Conservation (phyloP, 2,888 invertebrate species). For the Orchestes rusci region DNA sequence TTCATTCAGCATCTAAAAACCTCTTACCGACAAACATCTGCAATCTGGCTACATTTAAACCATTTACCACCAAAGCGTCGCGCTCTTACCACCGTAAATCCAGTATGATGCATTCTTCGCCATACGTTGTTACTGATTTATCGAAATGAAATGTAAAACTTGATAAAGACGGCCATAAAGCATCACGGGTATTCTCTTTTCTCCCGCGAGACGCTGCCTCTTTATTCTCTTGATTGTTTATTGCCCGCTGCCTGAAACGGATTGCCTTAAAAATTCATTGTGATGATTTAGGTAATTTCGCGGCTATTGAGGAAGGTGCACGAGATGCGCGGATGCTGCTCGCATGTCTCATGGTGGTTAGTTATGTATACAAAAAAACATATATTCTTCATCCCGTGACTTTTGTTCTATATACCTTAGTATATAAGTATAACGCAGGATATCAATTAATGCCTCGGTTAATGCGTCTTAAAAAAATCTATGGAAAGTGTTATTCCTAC, state of each 20-base stretch:
- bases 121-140: conserved; percentile 29
- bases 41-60: conserved; percentile 16
- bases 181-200: conserved; percentile 32
- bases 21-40: conserved; percentile 1
- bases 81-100: conserved; percentile 20
- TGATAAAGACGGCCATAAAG: conserved; percentile 31
- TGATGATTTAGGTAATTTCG: conserved; percentile 23
- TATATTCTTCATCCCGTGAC: too few species aligned
- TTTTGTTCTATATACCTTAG: too few species aligned
- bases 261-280: conserved; percentile 24
- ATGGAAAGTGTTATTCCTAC: too few species aligned
- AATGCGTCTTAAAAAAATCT: too few species aligned
- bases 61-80: conserved; percentile 21
- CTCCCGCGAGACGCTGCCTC: conserved; percentile 27
- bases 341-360: conserved; percentile 10
- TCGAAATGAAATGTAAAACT: conserved; percentile 34
- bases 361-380: too few species aligned
- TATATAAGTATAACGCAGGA: too few species aligned
- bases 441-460: too few species aligned
- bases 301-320: conserved; percentile 8
- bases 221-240: conserved; percentile 30
- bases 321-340: conserved; percentile 7
- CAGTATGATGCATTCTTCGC: conserved; percentile 22
- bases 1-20: neutral
- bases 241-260: conserved; percentile 21